A percentile compares a stretch with the other conserved stretches of the same genome.
Evolutionary conservation across 1,140 invertebrate species (phyloP).

Genomic region (Parapsyche elsis): DNA sequence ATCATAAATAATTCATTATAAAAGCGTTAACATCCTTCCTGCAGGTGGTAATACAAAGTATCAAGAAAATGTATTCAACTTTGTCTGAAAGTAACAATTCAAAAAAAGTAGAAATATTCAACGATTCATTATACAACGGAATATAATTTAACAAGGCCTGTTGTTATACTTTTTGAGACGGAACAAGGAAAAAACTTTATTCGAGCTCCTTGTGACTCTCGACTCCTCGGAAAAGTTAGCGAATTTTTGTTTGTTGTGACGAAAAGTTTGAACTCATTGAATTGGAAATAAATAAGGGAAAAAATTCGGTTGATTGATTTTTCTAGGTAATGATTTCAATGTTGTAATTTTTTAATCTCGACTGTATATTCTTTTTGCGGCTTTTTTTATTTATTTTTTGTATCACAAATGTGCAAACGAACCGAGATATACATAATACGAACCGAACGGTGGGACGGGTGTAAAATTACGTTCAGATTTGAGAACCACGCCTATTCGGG

Average conservation of each 20-base stretch:
- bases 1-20: conserved; percentile 30
- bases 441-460: neutral
- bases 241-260: conserved; percentile 36
- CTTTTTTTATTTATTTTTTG: neutral
- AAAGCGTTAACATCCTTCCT: conserved; percentile 2
- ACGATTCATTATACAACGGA: conserved; percentile 37
- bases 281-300: conserved; percentile 28
- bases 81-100: conserved; percentile 22
- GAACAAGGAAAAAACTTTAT: conserved; percentile 31
- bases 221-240: conserved; percentile 15
- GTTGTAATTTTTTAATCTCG: no score
- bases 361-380: neutral
- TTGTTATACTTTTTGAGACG: conserved; percentile 37
- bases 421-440: neutral
- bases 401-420: neutral
- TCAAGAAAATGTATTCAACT: conserved; percentile 29
- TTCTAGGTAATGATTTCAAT: neutral
- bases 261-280: conserved; percentile 28
- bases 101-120: conserved; percentile 20
- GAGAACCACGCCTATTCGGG: neutral
- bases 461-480: neutral
- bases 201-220: conserved; percentile 24
- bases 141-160: conserved; percentile 33
- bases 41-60: conserved; percentile 28
- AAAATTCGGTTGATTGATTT: conserved; percentile 35